These are phyloP conservation scores for Aratinga solstitialis DNA, from an alignment of 2,797 vertebrate genomes.

Conservation along the genomic window DNA sequence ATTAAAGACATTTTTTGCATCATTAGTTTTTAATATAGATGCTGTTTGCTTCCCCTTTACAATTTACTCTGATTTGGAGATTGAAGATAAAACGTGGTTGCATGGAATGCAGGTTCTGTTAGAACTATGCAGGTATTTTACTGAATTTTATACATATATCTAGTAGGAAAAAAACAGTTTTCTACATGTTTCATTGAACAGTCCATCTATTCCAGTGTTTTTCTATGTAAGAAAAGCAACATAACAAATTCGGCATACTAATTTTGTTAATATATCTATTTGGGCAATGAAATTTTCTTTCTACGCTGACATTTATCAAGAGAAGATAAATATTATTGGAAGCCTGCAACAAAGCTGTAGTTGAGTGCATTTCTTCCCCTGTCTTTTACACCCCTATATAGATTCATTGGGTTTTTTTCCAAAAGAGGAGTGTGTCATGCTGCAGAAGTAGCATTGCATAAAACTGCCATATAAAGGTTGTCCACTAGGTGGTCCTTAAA, in stretches of 20 bases:
- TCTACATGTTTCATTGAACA: background rate
- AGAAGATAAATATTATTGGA: background rate
- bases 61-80: background rate
- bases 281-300: background rate
- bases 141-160: background rate
- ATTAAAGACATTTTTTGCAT: conserved; percentile 58
- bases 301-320: background rate
- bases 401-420: background rate
- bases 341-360: background rate
- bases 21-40: conserved; percentile 66
- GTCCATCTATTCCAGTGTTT: background rate
- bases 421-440: background rate
- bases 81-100: background rate
- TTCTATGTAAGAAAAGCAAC: background rate
- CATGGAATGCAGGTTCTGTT: background rate
- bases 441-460: background rate
- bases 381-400: background rate
- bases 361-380: background rate
- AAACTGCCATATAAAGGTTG: background rate
- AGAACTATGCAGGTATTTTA: background rate
- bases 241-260: background rate
- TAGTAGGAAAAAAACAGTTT: background rate
- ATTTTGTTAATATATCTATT: background rate
- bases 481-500: conserved; percentile 42
- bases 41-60: conserved; percentile 12